These are phyloP conservation scores for Ascidia mentula DNA, from an alignment of 23 tunicate species.

Conservation along the genomic window DNA sequence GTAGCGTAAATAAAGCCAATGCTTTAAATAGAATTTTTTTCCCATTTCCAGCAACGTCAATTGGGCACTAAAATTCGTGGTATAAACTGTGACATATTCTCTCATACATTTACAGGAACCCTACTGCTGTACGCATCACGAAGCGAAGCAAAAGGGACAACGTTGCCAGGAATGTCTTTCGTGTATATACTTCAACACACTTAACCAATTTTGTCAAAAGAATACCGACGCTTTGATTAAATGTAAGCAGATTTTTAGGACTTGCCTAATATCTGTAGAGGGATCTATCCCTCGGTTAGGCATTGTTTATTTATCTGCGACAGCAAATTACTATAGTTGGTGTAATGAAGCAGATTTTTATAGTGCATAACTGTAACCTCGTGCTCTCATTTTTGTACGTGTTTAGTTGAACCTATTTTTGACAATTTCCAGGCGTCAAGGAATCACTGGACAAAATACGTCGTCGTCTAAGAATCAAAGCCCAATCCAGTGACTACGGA, in stretches of 20 bases:
- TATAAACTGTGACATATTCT: no score
- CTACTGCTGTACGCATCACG: slow-evolving; percentile 78
- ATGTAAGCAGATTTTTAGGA: slow-evolving; percentile 38
- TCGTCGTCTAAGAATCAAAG: slow-evolving; percentile 66
- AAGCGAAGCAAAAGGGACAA: slow-evolving; percentile 75
- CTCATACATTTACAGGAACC: slow-evolving; percentile 59
- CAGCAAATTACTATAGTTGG: no score
- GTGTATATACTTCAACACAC: slow-evolving; percentile 65
- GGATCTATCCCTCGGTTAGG: no score
- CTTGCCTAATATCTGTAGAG: no score
- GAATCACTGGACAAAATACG: slow-evolving; percentile 76
- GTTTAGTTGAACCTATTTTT: no score
- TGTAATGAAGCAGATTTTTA: no score
- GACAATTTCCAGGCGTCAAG: slow-evolving; percentile 78
- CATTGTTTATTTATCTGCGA: no score
- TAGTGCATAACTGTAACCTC: no score
- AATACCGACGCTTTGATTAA: slow-evolving; percentile 75
- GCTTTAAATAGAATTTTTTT: neutral
- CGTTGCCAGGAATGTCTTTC: slow-evolving; percentile 85
- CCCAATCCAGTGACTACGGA: slow-evolving; percentile 30
- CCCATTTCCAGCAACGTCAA: neutral
- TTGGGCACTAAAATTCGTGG: neutral
- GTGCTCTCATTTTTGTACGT: no score
- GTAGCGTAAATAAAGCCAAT: no score
- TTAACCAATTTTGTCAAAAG: slow-evolving; percentile 63